Evolutionary conservation across 2,888 invertebrate genomes (phyloP).

Genomic region (Nasonia oneida): DNA sequence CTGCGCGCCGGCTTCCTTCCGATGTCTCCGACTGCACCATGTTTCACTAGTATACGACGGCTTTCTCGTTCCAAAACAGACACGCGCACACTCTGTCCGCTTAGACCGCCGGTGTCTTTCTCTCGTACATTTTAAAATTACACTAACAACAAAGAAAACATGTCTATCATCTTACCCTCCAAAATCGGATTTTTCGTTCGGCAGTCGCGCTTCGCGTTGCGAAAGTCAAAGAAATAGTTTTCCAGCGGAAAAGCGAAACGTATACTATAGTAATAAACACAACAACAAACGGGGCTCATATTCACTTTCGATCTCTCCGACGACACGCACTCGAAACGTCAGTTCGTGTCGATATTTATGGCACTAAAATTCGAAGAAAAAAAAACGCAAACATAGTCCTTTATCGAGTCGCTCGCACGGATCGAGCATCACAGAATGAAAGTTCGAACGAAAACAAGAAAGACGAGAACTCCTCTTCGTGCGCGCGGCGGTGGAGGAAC

Average conservation of each 20-base stretch:
- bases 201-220: slow-evolving; percentile 25
- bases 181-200: not conserved
- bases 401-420: slow-evolving; percentile 24
- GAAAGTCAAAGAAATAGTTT: slow-evolving; percentile 18
- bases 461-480: not conserved
- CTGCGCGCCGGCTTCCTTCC: not conserved
- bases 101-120: not conserved
- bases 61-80: slow-evolving; percentile 21
- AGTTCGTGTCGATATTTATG: slow-evolving; percentile 52
- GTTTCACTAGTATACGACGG: slow-evolving; percentile 28
- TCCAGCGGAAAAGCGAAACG: slow-evolving; percentile 13
- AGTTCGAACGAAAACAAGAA: slow-evolving; percentile 26
- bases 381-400: slow-evolving; percentile 47
- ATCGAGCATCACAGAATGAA: slow-evolving; percentile 62
- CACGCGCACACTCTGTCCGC: not conserved
- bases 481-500: slow-evolving; percentile 65
- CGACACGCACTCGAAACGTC: slow-evolving; percentile 52
- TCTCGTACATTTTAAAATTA: slow-evolving; percentile 47
- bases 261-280: slow-evolving; percentile 13
- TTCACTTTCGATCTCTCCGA: slow-evolving; percentile 53
- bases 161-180: slow-evolving; percentile 26
- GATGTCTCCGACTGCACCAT: not conserved
- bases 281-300: slow-evolving; percentile 52
- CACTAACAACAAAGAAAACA: slow-evolving; percentile 60
- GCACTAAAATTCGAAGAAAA: slow-evolving; percentile 58